phyloP scores from a whole-genome alignment of 2,797 vertebrate genomes.

The Hapalemur alaotrensis region DNA sequence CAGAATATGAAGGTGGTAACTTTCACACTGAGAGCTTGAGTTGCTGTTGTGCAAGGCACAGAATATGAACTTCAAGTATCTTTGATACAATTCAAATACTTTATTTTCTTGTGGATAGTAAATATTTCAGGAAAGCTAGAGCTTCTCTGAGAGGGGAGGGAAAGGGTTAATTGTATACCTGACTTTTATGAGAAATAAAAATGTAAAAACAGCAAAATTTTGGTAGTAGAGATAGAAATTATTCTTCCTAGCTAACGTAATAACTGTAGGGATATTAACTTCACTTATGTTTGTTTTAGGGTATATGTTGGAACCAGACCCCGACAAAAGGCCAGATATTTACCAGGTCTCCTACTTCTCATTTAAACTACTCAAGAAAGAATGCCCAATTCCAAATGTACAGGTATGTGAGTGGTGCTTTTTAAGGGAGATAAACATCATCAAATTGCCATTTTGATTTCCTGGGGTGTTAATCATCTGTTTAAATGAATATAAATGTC shows the following conservation, averaged over 20 bases:
- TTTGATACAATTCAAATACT: neutral
- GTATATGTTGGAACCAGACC: slow-evolving; percentile 98
- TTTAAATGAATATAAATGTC: slow-evolving; percentile 14
- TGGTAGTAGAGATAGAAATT: neutral
- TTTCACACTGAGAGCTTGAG: neutral
- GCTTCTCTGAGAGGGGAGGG: neutral
- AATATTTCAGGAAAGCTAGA: neutral
- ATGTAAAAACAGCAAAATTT: neutral
- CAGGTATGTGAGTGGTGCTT: slow-evolving; percentile 87
- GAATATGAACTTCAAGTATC: neutral
- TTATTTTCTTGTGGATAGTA: slow-evolving; percentile 27
- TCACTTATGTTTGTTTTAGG: slow-evolving; percentile 84
- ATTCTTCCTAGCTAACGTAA: slow-evolving; percentile 12
- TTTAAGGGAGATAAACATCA: neutral
- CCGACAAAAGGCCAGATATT: slow-evolving; percentile 96
- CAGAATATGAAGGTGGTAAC: neutral
- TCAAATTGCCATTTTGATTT: slow-evolving; percentile 21
- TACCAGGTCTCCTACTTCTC: slow-evolving; percentile 98
- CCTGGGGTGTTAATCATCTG: neutral
- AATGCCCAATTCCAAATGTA: slow-evolving; percentile 93
- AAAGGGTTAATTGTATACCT: slow-evolving; percentile 6
- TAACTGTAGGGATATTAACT: slow-evolving; percentile 25
- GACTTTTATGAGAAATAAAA: slow-evolving; percentile 41
- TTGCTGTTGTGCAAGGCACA: neutral
- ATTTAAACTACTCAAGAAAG: slow-evolving; percentile 93